Evolutionary conservation across 2,888 invertebrate species (phyloP), one percentile per base, ranked within the genome.

Genomic region (Zygaena filipendulae): DNA sequence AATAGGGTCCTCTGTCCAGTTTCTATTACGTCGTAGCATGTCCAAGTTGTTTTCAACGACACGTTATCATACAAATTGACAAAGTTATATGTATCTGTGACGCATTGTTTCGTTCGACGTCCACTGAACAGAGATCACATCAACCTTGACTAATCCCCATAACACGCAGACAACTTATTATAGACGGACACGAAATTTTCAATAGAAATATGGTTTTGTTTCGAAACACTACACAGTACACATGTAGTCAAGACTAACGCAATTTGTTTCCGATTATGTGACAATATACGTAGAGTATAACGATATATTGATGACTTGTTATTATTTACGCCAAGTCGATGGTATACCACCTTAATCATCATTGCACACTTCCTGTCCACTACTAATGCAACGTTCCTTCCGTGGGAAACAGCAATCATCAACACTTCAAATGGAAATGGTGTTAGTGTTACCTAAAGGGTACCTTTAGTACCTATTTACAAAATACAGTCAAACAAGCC

Each of bases 341-440:
- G 43, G 36, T 41, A 45, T 35, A 35, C 40, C 46, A 36, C 42
- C 42, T 39, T 43, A 62, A 61, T 63, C 67, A 66, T 59, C 61
- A 58, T 59, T 59, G 59, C 53, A 52, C 49, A 56, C 51, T 67
- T 69, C 70, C 69, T 63, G 54, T 54, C 51, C 42, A 42, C 42
- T 44, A 46, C 54, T 59, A 63, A 58, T 59, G 47, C 48, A 38
- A 37, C 35, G 47, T 47, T 18, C 47, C 53, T 54, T 63, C 59
- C 68, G 64, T 71, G 71, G 58, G 71, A 71, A 70, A 48, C 52
- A 27, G 38, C 45, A 49, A 47, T 24, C 18, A 35, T 27, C 23
- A 36, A 31, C 33, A 32, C 11, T n/a, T 4, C 26, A 6, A 21
- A 21, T 20, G 13, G 26, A 26, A 21, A 21, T 26, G n/a, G n/a